Conservation (phyloP, 2,888 invertebrate species). For the Diogma glabrata region DNA sequence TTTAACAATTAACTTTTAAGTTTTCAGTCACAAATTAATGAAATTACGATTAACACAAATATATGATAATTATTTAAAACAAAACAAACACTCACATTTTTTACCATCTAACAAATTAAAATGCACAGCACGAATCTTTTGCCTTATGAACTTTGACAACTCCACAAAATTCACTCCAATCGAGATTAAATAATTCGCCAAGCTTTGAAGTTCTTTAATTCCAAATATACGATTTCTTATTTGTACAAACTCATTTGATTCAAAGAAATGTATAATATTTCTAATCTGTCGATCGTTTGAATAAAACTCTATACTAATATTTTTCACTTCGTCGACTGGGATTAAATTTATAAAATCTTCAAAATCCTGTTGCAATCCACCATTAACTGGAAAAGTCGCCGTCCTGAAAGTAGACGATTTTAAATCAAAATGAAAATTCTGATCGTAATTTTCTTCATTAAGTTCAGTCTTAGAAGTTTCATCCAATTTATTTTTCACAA, state of each 20-base stretch:
- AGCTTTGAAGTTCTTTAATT: neutral
- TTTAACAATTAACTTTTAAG: too few relatives aligned
- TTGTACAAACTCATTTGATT: slow-evolving; percentile 5
- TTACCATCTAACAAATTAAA: neutral
- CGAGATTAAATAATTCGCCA: neutral
- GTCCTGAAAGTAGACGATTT: neutral
- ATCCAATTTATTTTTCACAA: too few relatives aligned
- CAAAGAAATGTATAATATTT: neutral
- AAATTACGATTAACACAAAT: too few relatives aligned
- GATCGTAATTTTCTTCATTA: too few relatives aligned
- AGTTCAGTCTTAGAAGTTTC: too few relatives aligned
- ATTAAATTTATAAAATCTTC: neutral
- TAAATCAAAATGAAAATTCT: too few relatives aligned
- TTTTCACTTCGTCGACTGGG: neutral
- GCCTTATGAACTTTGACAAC: neutral
- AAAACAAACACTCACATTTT: neutral
- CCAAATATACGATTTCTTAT: slow-evolving; percentile 1
- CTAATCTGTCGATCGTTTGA: neutral
- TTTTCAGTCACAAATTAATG: too few relatives aligned
- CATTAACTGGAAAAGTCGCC: neutral
- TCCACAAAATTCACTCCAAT: slow-evolving; percentile 1
- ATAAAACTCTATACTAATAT: slow-evolving; percentile 4
- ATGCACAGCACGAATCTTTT: neutral
- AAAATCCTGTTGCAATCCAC: neutral
- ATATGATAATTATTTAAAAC: neutral